Conservation (phyloP, 2,797 vertebrate species). For the Sebastes steindachneri region DNA sequence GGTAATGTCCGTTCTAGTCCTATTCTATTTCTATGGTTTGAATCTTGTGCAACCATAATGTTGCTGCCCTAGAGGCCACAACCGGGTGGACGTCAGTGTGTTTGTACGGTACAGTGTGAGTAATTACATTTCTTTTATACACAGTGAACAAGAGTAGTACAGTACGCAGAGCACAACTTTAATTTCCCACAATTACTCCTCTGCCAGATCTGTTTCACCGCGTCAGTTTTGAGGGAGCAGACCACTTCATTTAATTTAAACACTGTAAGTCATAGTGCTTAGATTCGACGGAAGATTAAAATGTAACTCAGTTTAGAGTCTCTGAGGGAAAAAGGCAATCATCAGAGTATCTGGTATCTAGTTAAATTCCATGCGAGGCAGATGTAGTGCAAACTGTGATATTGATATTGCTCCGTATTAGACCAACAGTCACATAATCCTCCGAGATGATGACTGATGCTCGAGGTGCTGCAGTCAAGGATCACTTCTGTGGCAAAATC, state of each 20-base stretch:
- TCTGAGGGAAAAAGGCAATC: slow-evolving; percentile 60
- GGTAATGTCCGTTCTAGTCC: too few relatives aligned
- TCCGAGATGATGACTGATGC: slow-evolving; percentile 46
- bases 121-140: slow-evolving; percentile 40
- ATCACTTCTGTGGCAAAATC: slow-evolving; percentile 34
- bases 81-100: not conserved
- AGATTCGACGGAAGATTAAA: slow-evolving; percentile 65
- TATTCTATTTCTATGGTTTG: too few relatives aligned
- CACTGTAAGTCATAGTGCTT: slow-evolving; percentile 42
- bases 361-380: slow-evolving; percentile 45
- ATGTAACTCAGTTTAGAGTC: slow-evolving; percentile 61
- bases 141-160: slow-evolving; percentile 12
- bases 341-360: slow-evolving; percentile 43
- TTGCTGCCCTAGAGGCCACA: not conserved
- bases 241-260: slow-evolving; percentile 66
- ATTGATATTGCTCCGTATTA: slow-evolving; percentile 54
- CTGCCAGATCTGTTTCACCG: slow-evolving; percentile 29
- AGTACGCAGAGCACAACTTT: slow-evolving; percentile 26
- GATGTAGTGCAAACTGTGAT: slow-evolving; percentile 49
- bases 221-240: slow-evolving; percentile 38
- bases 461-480: slow-evolving; percentile 30
- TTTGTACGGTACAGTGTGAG: not conserved
- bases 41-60: not conserved
- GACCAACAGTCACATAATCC: slow-evolving; percentile 52
- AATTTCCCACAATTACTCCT: slow-evolving; percentile 52